Conservation (phyloP, 2,113 vertebrate species). For the Clarias batrachus region DNA sequence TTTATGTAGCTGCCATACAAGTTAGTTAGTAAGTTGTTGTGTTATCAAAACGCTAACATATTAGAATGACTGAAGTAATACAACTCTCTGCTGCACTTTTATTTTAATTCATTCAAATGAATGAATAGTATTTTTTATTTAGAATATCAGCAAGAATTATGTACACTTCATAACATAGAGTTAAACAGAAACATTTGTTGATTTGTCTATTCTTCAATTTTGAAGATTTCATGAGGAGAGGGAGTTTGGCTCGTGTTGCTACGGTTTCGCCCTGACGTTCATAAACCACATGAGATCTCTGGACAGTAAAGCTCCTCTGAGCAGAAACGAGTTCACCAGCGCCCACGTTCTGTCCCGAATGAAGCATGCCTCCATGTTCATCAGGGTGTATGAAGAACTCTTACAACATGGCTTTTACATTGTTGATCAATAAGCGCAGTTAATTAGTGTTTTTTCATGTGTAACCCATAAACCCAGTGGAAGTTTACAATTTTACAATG, state of each 20-base stretch:
- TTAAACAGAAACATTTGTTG: background rate
- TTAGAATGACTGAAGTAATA: background rate
- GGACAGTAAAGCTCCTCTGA: conserved; percentile 64
- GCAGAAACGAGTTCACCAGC: conserved; percentile 71
- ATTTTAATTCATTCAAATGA: background rate
- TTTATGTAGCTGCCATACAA: background rate
- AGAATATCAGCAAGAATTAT: background rate
- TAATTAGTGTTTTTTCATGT: background rate
- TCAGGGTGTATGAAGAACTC: conserved; percentile 70
- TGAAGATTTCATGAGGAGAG: conserved; percentile 72
- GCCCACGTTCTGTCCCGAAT: conserved; percentile 72
- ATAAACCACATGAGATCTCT: conserved; percentile 71
- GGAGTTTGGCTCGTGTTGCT: conserved; percentile 79
- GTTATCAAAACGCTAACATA: background rate
- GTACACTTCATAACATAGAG: background rate
- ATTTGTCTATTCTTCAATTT: background rate
- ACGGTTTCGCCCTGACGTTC: conserved; percentile 74
- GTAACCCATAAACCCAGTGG: background rate
- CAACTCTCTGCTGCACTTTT: background rate
- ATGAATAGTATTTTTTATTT: background rate
- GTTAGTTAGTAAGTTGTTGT: background rate
- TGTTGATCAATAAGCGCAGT: conserved; percentile 28
- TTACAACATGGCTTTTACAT: conserved; percentile 63
- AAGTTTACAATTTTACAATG: background rate
- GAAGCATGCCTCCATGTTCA: conserved; percentile 70